Conservation (phyloP, 1,140 invertebrate genomes). For the Drosophila neocordata region DNA sequence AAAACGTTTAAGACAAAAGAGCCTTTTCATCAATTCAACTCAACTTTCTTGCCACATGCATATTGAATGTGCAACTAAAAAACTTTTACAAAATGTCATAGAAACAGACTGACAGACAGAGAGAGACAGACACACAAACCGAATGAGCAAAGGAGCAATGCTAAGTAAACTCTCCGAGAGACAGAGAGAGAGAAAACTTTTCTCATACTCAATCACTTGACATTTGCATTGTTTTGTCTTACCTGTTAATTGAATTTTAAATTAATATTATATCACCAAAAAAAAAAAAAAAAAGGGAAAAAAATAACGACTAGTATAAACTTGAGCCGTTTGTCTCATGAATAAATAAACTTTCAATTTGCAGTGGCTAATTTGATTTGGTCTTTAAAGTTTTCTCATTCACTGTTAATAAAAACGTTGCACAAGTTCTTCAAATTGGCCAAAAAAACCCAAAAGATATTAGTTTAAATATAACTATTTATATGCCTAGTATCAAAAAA, state of each 20-base stretch:
- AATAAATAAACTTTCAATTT: slow-evolving; percentile 80
- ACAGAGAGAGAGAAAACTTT: neutral
- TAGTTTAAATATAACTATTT: no score
- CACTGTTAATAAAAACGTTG: neutral
- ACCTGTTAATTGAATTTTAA: slow-evolving; percentile 78
- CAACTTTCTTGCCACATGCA: slow-evolving; percentile 22
- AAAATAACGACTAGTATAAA: slow-evolving; percentile 52
- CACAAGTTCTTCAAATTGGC: neutral
- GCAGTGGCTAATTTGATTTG: slow-evolving; percentile 74
- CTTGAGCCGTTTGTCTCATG: slow-evolving; percentile 53
- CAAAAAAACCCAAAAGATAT: no score
- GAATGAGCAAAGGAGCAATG: neutral
- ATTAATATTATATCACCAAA: slow-evolving; percentile 52
- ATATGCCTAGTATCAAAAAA: no score
- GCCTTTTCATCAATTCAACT: slow-evolving; percentile 45
- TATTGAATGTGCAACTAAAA: slow-evolving; percentile 18
- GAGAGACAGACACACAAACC: neutral
- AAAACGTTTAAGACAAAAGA: slow-evolving; percentile 69
- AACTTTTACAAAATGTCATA: neutral
- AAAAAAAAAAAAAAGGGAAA: slow-evolving; percentile 19
- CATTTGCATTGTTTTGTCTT: slow-evolving; percentile 20
- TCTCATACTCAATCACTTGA: neutral
- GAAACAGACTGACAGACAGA: neutral
- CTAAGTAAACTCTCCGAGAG: slow-evolving; percentile 2
- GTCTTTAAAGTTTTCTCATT: slow-evolving; percentile 21